Conservation (phyloP, 1,140 invertebrate genomes). For the Euura lappo region DNA sequence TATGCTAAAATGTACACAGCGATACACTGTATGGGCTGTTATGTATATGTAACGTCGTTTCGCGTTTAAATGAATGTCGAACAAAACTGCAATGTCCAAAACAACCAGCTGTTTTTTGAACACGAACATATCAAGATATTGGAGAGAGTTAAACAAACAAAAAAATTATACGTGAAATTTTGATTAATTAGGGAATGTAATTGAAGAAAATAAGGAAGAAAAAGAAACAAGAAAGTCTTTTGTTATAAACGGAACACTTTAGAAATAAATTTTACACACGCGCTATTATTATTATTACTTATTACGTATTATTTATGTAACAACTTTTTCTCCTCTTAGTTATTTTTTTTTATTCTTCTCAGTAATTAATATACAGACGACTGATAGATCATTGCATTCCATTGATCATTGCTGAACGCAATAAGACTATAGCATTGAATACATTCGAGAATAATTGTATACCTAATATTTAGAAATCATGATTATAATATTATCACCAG, state of each 20-base stretch:
- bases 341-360: no score
- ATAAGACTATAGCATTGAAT: background rate
- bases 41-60: background rate
- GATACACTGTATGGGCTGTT: background rate
- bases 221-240: background rate
- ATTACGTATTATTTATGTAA: background rate
- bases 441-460: no score
- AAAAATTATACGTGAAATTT: background rate
- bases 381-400: no score
- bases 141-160: background rate
- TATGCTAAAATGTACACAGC: background rate
- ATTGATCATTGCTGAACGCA: no score
- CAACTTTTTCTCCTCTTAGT: no score
- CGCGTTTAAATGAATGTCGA: background rate
- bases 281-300: background rate
- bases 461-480: no score
- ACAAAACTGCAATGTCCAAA: background rate
- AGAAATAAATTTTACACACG: background rate
- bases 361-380: no score
- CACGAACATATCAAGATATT: slow-evolving; percentile 3
- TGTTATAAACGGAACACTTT: background rate
- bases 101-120: background rate
- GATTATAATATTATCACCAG: no score
- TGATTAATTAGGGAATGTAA: background rate
- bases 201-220: background rate